A percentile compares a stretch with the other conserved stretches of the same genome.
These are phyloP conservation scores for Melangyna quadrimaculata DNA, from an alignment of 2,888 invertebrate genomes.

Conservation along the genomic window DNA sequence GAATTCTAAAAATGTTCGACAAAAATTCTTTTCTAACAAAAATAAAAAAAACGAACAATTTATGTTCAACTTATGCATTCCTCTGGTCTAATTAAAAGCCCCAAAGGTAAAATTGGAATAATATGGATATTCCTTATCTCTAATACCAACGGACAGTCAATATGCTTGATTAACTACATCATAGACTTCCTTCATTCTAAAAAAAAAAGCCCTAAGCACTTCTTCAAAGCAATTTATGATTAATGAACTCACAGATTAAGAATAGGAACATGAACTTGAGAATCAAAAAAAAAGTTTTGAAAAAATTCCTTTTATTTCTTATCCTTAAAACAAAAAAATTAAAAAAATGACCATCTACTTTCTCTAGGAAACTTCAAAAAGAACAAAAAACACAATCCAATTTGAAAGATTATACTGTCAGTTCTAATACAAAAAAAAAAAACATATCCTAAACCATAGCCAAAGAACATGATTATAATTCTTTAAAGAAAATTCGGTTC, in stretches of 20 bases:
- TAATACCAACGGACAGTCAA: not conserved
- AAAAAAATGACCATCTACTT: not conserved
- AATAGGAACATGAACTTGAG: not conserved
- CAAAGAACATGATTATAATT: constrained; percentile 46
- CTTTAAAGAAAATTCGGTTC: constrained; percentile 24
- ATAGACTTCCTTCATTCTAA: not conserved
- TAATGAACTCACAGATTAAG: constrained; percentile 14
- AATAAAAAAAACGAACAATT: too few relatives aligned
- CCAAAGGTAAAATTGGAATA: not conserved
- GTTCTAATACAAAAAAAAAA: not conserved
- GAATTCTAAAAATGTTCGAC: not conserved
- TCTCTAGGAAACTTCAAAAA: constrained; percentile 8
- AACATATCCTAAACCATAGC: not conserved
- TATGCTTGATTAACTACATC: constrained; percentile 11
- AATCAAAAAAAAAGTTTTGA: not conserved
- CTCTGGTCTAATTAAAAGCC: not conserved
- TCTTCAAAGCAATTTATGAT: constrained; percentile 25
- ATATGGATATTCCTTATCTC: not conserved
- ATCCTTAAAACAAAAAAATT: not conserved
- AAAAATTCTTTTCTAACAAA: not conserved
- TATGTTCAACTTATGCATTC: not conserved
- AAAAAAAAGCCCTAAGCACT: not conserved
- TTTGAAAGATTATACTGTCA: constrained; percentile 17
- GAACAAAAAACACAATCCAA: constrained; percentile 15
- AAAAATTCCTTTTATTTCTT: not conserved